Evolutionary conservation across 2,797 vertebrate genomes (phyloP).

Genomic region (Coreius guichenoti): DNA sequence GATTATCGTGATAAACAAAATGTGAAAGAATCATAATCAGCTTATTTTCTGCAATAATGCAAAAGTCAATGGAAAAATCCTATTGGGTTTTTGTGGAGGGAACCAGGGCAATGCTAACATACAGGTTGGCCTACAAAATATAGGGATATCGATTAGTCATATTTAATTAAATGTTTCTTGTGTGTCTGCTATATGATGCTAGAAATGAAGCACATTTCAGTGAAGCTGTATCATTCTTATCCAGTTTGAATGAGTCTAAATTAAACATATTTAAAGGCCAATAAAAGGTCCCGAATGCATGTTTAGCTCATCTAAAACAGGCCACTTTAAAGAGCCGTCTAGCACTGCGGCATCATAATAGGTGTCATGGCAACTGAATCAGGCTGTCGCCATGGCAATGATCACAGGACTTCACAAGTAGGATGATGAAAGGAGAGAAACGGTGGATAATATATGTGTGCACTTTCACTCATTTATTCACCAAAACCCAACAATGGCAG

Average conservation of each 20-base stretch:
- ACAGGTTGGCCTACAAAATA: not conserved
- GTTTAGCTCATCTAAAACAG: slow-evolving; percentile 68
- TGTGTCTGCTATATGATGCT: not conserved
- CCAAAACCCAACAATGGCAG: slow-evolving; percentile 5
- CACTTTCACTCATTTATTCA: slow-evolving; percentile 3
- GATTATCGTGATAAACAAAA: not conserved
- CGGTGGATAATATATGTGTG: slow-evolving; percentile 14
- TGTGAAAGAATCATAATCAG: not conserved
- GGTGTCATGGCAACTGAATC: slow-evolving; percentile 78
- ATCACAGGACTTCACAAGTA: slow-evolving; percentile 67
- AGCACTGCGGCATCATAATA: slow-evolving; percentile 71
- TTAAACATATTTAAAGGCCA: not conserved
- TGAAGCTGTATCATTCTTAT: not conserved
- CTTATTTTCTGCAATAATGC: not conserved
- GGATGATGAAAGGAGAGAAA: slow-evolving; percentile 61
- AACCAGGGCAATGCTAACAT: not conserved
- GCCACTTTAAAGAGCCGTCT: slow-evolving; percentile 62
- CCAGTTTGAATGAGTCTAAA: too few relatives aligned
- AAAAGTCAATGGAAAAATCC: not conserved
- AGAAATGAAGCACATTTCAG: not conserved
- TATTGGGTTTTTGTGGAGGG: not conserved
- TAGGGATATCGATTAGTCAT: not conserved
- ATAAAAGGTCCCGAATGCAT: slow-evolving; percentile 30
- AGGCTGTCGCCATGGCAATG: slow-evolving; percentile 77
- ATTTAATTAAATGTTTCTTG: not conserved